Conservation (phyloP, 2,113 vertebrate species). For the Arvicanthis niloticus region DNA sequence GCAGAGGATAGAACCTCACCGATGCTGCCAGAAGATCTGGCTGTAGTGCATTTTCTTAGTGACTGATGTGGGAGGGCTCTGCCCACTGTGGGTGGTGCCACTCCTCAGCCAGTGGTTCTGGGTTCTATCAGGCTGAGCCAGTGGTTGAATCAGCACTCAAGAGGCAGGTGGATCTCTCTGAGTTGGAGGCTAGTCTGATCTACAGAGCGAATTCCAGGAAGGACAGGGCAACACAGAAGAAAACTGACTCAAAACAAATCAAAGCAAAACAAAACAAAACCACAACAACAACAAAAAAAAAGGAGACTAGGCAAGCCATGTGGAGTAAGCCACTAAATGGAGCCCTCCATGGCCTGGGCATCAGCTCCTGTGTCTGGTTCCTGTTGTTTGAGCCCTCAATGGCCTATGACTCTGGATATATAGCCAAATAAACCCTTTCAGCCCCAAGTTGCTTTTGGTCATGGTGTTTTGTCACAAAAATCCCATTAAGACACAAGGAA, state of each 20-base stretch:
- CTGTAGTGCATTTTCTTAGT: neutral
- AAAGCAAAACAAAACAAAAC: no score
- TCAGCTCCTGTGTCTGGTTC: neutral
- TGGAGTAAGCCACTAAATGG: neutral
- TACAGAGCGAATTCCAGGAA: no score
- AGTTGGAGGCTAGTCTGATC: neutral
- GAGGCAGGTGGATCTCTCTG: neutral
- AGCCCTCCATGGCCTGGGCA: neutral
- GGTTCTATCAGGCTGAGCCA: neutral
- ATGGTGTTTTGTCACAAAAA: neutral
- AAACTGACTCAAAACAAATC: no score
- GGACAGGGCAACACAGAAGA: no score
- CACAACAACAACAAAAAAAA: no score
- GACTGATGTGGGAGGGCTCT: neutral
- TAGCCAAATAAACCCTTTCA: neutral
- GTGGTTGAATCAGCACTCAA: neutral
- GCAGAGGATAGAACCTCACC: neutral
- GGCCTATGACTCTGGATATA: neutral
- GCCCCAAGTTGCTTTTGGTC: neutral
- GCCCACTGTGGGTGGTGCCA: neutral
- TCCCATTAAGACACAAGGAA: neutral
- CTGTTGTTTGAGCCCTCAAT: neutral
- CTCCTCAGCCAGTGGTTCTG: neutral
- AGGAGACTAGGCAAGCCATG: neutral
- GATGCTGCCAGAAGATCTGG: neutral